A percentile compares a stretch with the other conserved stretches of the same genome.
Evolutionary conservation across 2,888 invertebrate species (phyloP).

Genomic region (Tenthredo distinguenda): DNA sequence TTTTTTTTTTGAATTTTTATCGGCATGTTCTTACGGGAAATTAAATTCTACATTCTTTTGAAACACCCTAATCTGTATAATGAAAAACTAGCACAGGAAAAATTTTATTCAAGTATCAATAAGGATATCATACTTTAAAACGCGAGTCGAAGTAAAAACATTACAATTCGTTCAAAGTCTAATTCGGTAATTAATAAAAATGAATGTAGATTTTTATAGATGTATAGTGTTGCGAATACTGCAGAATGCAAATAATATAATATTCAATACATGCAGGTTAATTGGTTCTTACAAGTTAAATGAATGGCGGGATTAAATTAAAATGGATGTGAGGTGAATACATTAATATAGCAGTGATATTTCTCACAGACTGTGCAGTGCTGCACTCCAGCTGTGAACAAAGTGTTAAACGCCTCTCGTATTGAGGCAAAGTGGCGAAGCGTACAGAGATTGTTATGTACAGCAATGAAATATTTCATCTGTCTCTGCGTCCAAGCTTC

Average conservation of each 20-base stretch:
- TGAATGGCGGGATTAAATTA: conserved; percentile 68
- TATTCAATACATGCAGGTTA: conserved; percentile 64
- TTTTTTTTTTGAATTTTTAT: too few species aligned
- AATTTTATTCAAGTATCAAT: neutral
- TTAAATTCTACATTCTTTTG: too few species aligned
- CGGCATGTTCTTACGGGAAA: too few species aligned
- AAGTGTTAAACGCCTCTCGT: conserved; percentile 73
- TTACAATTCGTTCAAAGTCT: neutral
- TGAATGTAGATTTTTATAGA: neutral
- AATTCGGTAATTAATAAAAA: neutral
- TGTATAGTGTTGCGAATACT: conserved; percentile 21
- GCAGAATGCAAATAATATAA: conserved; percentile 54
- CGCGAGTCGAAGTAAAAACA: neutral
- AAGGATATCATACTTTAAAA: neutral
- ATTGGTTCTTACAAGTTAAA: conserved; percentile 66
- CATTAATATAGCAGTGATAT: conserved; percentile 67
- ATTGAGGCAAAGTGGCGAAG: conserved; percentile 70
- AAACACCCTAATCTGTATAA: neutral
- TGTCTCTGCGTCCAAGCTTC: conserved; percentile 35
- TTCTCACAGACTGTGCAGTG: conserved; percentile 76
- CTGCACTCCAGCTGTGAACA: conserved; percentile 76
- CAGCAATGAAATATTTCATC: conserved; percentile 35
- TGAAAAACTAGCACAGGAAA: neutral
- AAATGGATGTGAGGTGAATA: conserved; percentile 65
- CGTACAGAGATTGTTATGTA: conserved; percentile 58